Conservation (phyloP, 1,140 invertebrate species). For the Pogonognathellus flavescens region DNA sequence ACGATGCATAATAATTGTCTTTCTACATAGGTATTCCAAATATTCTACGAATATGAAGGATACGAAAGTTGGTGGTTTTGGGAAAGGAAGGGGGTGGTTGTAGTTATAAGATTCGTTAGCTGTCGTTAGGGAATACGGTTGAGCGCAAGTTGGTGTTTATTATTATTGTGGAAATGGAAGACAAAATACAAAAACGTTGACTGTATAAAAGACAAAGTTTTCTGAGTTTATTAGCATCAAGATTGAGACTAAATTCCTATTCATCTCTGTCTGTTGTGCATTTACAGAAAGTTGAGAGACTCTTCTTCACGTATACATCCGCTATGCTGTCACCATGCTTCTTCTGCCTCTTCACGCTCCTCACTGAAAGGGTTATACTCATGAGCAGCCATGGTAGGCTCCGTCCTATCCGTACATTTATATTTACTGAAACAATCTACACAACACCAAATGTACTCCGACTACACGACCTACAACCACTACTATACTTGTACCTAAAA, state of each 20-base stretch:
- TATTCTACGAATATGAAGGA: too few relatives aligned
- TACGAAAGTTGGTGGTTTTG: too few relatives aligned
- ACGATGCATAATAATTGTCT: too few relatives aligned
- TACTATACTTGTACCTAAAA: neutral
- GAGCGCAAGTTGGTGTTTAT: too few relatives aligned
- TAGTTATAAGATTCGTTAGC: too few relatives aligned
- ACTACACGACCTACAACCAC: neutral
- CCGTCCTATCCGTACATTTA: neutral
- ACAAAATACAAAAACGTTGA: neutral
- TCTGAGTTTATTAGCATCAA: conserved; percentile 12
- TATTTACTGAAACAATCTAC: neutral
- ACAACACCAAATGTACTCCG: neutral
- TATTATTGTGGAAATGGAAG: neutral
- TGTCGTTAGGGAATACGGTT: too few relatives aligned
- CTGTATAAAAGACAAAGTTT: conserved; percentile 1
- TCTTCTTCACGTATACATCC: neutral
- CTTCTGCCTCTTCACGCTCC: too few relatives aligned
- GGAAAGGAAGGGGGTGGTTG: too few relatives aligned
- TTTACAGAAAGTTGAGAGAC: neutral
- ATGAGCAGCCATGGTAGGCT: too few relatives aligned
- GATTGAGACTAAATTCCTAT: conserved; percentile 26
- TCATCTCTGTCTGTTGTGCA: conserved; percentile 18
- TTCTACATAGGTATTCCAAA: too few relatives aligned
- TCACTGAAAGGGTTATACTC: too few relatives aligned
- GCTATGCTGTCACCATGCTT: too few relatives aligned